These are phyloP conservation scores for Pseudolycoriella hygida DNA, from an alignment of 2,888 invertebrate species.

Conservation along the genomic window DNA sequence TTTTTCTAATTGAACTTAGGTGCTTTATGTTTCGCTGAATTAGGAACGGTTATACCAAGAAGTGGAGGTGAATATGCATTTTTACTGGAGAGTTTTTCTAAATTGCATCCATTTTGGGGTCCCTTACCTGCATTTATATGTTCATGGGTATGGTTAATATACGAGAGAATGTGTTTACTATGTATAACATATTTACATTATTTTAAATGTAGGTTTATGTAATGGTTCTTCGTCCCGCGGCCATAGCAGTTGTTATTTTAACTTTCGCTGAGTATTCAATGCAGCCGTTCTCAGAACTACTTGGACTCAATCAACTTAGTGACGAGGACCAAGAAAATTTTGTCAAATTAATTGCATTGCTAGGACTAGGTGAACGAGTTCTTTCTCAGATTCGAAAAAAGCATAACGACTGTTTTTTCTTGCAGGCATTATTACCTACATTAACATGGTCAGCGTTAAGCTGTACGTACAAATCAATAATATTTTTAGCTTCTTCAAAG, in stretches of 20 bases:
- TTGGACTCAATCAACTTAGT: conserved; percentile 26
- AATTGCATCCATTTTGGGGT: conserved; percentile 49
- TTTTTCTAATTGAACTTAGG: conserved; percentile 35
- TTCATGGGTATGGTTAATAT: conserved; percentile 63
- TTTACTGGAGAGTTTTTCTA: conserved; percentile 52
- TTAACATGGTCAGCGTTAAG: conserved; percentile 61
- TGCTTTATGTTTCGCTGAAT: conserved; percentile 62
- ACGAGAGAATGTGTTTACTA: no score
- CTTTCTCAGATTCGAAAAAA: no score
- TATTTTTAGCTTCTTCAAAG: conserved; percentile 60
- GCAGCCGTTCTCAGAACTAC: conserved; percentile 35
- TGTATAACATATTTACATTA: no score
- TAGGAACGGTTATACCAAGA: conserved; percentile 46
- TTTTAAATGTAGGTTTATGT: no score
- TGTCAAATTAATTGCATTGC: conserved; percentile 42
- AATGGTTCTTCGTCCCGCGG: conserved; percentile 54
- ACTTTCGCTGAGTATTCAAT: conserved; percentile 61
- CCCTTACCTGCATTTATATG: conserved; percentile 56
- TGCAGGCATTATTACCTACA: conserved; percentile 56
- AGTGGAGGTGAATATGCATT: conserved; percentile 73
- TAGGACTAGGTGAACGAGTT: conserved; percentile 39
- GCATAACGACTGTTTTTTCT: no score
- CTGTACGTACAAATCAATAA: conserved; percentile 66
- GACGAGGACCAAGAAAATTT: conserved; percentile 29
- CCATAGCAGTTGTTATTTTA: conserved; percentile 59